Base-by-base conservation (phyloP, 2,888 invertebrate species). In the Nowickia ferox region DNA sequence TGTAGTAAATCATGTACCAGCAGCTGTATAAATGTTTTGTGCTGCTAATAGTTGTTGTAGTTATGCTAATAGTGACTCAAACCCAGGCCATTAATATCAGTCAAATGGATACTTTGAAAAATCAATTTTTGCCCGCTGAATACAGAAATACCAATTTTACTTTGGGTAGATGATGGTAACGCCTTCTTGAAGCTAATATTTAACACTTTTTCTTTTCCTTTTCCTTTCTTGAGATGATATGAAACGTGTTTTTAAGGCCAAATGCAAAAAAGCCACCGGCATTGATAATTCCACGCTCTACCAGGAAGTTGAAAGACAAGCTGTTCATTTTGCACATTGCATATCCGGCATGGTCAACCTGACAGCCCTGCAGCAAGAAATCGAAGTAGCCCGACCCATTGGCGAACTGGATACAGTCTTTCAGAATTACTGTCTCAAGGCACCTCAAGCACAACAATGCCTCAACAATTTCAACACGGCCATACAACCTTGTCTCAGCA, bases 351-450 rank as follows among this genome's bases (percentile, higher is more conserved):
- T 96, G 51, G 93, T 96, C 1, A 94, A 97, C 90, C 84, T 94
- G 10, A 94, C 94, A 0, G 90, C 92, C 5, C 89, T 97, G 8
- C 93, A 95, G 87, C 90, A 93, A 2, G 96, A 97, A 90, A 95
- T 97, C 78, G 95, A 96, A 68, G 92, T 92, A 4, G 96, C 96
- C 0, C 95, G 95, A 87, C 96, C 96, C 0, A 84, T 88, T 8
- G 96, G 96, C 0, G 94, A 95, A 86, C 93, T 96, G 51, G 96
- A 96, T 89, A 93, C 94, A 9, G 96, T 96, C 0, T 96, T 96
- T 89, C 94, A 95, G 89, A 95, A 95, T 91, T 96, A 97, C 91
- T 97, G 96, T 90, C 93, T 93, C n/a, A 96, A 95, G 53, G 89
- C 89, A 1, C 89, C 91, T 0, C 88, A 88, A 3, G 90, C 89